Evolutionary conservation across 2,113 vertebrate species (phyloP).

Genomic region (Hemicordylus capensis): DNA sequence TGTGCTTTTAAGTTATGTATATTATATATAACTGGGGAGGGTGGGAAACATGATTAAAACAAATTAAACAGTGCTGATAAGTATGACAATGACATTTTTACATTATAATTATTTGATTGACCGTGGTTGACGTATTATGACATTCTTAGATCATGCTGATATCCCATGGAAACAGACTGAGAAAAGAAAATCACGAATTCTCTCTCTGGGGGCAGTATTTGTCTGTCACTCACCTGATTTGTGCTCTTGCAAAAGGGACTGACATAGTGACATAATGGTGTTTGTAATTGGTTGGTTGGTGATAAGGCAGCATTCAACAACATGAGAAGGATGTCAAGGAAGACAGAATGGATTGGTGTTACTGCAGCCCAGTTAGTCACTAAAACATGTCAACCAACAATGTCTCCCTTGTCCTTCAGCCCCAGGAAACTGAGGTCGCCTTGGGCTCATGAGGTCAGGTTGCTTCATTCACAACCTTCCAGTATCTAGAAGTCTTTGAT

Average conservation of each 20-base stretch:
- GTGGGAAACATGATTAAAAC: conserved; percentile 71
- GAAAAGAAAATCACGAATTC: conserved; percentile 27
- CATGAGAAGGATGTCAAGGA: conserved; percentile 23
- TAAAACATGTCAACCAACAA: background rate
- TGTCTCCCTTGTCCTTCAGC: conserved; percentile 3
- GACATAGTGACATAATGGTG: conserved; percentile 61
- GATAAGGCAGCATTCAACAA: conserved; percentile 29
- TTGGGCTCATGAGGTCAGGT: background rate
- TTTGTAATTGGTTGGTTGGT: conserved; percentile 63
- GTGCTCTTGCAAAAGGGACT: conserved; percentile 25
- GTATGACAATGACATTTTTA: conserved; percentile 67
- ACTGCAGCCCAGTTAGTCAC: background rate
- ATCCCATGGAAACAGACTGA: conserved; percentile 48
- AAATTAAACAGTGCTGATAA: conserved; percentile 76
- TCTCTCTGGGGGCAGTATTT: background rate
- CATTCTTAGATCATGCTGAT: conserved; percentile 67
- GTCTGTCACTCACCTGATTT: background rate
- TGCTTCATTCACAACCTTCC: conserved; percentile 1
- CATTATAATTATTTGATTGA: conserved; percentile 74
- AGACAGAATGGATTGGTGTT: conserved; percentile 43
- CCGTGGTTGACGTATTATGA: conserved; percentile 74
- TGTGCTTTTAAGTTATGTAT: conserved; percentile 84
- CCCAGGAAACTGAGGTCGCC: background rate
- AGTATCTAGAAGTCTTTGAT: background rate
- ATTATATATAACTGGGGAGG: conserved; percentile 76